Evolutionary conservation across 1,140 invertebrate genomes (phyloP).

Genomic region (Lordiphosa mommai): DNA sequence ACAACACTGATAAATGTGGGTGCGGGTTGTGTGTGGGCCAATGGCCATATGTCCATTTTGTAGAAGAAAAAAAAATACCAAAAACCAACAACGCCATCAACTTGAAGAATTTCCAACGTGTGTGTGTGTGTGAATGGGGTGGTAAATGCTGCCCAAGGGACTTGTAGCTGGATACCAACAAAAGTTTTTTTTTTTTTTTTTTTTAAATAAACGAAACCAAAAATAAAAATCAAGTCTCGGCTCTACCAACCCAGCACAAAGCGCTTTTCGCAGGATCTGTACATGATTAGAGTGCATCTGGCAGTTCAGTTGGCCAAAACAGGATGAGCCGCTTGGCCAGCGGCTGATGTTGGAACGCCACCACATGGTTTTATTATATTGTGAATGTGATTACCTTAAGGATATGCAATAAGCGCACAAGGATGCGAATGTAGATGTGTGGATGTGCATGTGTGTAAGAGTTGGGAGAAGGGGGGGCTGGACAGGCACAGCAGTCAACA

Average conservation of each 20-base stretch:
- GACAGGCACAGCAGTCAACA: constrained; percentile 23
- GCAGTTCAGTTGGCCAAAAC: constrained; percentile 1
- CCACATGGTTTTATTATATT: constrained; percentile 78
- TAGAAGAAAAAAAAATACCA: constrained; percentile 24
- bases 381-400: constrained; percentile 78
- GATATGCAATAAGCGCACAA: constrained; percentile 72
- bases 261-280: background rate
- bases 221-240: constrained; percentile 30
- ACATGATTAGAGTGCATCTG: background rate
- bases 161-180: constrained; percentile 78
- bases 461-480: too few relatives aligned
- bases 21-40: constrained; percentile 40
- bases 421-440: constrained; percentile 3
- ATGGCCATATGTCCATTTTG: constrained; percentile 77
- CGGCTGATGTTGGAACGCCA: constrained; percentile 56
- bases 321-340: constrained; percentile 24
- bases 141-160: constrained; percentile 78
- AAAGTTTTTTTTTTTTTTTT: constrained; percentile 22
- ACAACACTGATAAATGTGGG: constrained; percentile 38
- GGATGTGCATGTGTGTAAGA: background rate
- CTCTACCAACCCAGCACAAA: background rate
- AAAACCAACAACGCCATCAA: constrained; percentile 51
- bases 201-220: constrained; percentile 64
- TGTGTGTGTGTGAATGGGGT: constrained; percentile 60
- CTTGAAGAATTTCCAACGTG: constrained; percentile 55